These are phyloP conservation scores for Nannoperca obscura DNA, from an alignment of 2,797 vertebrate genomes.

Conservation along the genomic window DNA sequence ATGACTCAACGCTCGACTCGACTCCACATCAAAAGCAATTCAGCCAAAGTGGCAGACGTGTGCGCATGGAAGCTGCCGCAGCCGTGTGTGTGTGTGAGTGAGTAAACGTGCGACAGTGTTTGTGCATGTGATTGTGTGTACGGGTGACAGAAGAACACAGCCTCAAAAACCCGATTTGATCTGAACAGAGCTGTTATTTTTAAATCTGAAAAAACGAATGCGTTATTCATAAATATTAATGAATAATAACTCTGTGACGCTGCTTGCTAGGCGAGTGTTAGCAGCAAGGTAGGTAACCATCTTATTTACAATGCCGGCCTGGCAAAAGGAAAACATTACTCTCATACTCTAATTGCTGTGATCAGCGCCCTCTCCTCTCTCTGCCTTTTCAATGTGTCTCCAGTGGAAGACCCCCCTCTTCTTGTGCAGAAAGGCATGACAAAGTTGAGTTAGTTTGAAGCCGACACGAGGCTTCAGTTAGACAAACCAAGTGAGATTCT, in stretches of 20 bases:
- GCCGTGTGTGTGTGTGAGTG: background rate
- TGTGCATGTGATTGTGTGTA: background rate
- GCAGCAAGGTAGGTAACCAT: too few species aligned
- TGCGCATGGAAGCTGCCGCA: constrained; percentile 32
- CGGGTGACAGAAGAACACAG: background rate
- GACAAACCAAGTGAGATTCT: background rate
- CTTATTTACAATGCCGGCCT: too few species aligned
- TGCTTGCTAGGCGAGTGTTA: too few species aligned
- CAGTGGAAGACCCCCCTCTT: background rate
- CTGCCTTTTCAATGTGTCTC: background rate
- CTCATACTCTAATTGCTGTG: too few species aligned
- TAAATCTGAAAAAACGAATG: background rate
- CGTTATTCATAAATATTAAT: background rate
- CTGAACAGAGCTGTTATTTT: background rate
- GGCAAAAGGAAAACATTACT: background rate
- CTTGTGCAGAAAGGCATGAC: background rate
- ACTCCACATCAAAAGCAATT: constrained; percentile 62
- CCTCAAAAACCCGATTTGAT: background rate
- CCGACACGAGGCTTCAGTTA: background rate
- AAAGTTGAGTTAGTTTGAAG: background rate
- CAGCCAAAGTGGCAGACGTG: constrained; percentile 48
- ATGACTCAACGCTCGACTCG: constrained; percentile 72
- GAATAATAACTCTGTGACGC: background rate
- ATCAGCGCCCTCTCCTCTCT: background rate
- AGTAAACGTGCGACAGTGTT: background rate